Percentiles rank a stretch among this genome's conserved stretches.
These are phyloP conservation scores for Alfaro cultratus DNA, from an alignment of 2,797 vertebrate genomes.

Conservation along the genomic window DNA sequence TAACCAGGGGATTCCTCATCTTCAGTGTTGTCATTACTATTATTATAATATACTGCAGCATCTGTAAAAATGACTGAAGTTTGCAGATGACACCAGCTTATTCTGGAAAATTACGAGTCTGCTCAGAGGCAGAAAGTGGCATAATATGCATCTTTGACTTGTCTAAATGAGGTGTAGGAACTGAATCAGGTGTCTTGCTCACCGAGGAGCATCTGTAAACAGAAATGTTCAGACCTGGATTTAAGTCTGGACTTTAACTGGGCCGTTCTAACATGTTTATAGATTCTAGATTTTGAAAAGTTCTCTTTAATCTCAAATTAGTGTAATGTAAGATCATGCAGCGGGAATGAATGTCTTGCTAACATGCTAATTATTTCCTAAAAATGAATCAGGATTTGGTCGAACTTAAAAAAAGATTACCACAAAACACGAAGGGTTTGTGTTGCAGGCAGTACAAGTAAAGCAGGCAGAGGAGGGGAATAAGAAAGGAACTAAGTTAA, in stretches of 20 bases:
- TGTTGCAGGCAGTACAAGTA: conserved; percentile 9
- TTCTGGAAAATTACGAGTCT: too few relatives aligned
- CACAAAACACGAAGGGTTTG: background rate
- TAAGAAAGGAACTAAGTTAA: conserved; percentile 36
- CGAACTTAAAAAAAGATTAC: conserved; percentile 21
- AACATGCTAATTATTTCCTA: conserved; percentile 19
- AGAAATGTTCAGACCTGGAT: background rate
- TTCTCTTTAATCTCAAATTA: conserved; percentile 56
- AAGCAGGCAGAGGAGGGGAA: conserved; percentile 10
- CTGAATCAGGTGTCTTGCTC: background rate
- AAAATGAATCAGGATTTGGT: conserved; percentile 49
- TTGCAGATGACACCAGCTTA: too few relatives aligned
- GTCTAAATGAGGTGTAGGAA: background rate
- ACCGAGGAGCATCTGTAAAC: background rate
- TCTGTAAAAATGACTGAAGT: too few relatives aligned
- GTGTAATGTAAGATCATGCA: conserved; percentile 51
- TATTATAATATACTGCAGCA: background rate
- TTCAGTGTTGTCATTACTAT: background rate
- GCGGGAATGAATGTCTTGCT: conserved; percentile 59
- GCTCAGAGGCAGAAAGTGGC: background rate
- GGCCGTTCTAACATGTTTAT: background rate
- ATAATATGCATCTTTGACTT: background rate
- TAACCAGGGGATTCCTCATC: background rate
- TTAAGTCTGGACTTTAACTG: background rate
- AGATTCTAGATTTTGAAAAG: conserved; percentile 37